phyloP scores from a whole-genome alignment of 2,113 vertebrate species.

The Todiramphus chloris region DNA sequence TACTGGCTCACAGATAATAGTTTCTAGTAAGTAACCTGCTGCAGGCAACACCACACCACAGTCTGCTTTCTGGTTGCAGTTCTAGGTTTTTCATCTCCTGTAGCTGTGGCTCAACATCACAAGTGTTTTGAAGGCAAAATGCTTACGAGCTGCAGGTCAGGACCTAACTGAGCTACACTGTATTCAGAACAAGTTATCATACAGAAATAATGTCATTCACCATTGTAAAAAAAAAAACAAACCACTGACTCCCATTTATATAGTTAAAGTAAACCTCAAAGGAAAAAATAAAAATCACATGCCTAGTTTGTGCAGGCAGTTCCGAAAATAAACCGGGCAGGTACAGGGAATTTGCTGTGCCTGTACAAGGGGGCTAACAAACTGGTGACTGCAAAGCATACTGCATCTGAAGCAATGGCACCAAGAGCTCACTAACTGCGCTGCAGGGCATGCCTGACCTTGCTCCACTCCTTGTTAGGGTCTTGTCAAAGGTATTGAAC shows the following conservation, averaged over 20 bases:
- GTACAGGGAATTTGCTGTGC: neutral
- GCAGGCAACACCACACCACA: neutral
- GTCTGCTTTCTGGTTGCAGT: neutral
- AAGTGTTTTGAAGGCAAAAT: neutral
- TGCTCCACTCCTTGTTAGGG: too few species aligned
- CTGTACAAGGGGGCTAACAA: neutral
- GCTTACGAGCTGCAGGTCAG: neutral
- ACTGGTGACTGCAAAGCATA: neutral
- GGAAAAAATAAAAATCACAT: neutral
- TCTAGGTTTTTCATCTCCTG: neutral
- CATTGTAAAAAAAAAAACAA: neutral
- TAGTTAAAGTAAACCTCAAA: neutral
- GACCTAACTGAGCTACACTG: neutral
- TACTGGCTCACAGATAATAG: neutral
- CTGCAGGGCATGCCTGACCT: neutral
- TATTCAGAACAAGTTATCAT: neutral
- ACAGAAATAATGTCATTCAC: neutral
- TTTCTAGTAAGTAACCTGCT: neutral
- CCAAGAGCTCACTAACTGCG: neutral
- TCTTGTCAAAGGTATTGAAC: neutral
- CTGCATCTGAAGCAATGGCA: neutral
- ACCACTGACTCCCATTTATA: neutral
- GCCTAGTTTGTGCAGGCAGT: neutral
- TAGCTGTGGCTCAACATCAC: neutral
- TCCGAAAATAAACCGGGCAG: neutral